Base-by-base conservation (phyloP, 2,113 vertebrate species). In the Recurvirostra avosetta region DNA sequence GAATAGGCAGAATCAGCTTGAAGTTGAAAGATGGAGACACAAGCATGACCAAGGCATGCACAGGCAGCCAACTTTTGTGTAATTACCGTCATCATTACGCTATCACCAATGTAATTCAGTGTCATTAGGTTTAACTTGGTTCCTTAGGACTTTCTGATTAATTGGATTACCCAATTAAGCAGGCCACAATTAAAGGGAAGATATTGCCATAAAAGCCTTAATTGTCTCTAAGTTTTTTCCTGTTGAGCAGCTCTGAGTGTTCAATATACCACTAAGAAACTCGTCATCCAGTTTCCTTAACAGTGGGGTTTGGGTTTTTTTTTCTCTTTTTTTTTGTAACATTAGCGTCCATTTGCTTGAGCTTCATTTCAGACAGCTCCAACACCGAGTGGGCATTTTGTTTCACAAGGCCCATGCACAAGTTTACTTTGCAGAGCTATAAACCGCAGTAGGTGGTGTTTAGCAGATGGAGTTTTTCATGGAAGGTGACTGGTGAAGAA, bases 61-160 rank as follows among this genome's bases (percentile, higher is more conserved):
- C 47, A 77, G 61, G 61, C 86, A 61, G 67, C 67, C 88, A 95
- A 12, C 21, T 47, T 67, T 4, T 36, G 43, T 72, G 61, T 90
- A 91, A 95, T 94, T 91, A 49, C 72, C 19, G 3, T 61, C 96
- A 38, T 78, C 17, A 9, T 80, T 93, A 71, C 1, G 6, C 80
- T 38, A 40, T 82, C n/a, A 26, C 68, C 88, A 50, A 38, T 86
- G 92, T 59, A 92, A 88, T 93, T 92, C 82, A 80, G 59, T 70
- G 65, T 74, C 92, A 93, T 95, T 96, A 93, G 79, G 72, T 77
- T 88, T 90, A 84, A 77, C 65, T 72, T 14, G 5, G n/a, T 77
- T 97, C 90, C 93, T 88, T 77, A 59, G 68, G 82, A 94, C 65
- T 94, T 93, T 68, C 92, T 75, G 83, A 96, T 96, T 94, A 97